Conservation (phyloP, 30 jellyfish, hydroid and myxozoan species). For the Rhopilema esculentum region DNA sequence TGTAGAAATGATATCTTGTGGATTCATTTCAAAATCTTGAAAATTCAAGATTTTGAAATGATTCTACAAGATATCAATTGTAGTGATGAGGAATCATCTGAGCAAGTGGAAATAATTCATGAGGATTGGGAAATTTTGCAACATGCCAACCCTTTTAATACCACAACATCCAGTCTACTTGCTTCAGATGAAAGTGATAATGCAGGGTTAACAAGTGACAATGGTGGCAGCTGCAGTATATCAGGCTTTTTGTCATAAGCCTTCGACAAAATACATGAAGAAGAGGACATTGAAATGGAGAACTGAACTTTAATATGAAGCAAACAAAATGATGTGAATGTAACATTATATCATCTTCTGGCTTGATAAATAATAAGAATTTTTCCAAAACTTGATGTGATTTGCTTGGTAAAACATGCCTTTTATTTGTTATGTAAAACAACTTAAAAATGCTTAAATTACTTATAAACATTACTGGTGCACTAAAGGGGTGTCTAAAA, state of each 20-base stretch:
- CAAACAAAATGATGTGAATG: background rate
- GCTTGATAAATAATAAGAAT: no score
- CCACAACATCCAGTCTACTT: constrained; percentile 33
- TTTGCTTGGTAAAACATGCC: background rate
- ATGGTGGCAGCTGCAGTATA: constrained; percentile 11
- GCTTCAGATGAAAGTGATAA: constrained; percentile 19
- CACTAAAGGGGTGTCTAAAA: background rate
- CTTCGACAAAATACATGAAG: constrained; percentile 3
- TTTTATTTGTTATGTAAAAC: background rate
- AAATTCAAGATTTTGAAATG: constrained; percentile 32
- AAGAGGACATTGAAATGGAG: constrained; percentile 17
- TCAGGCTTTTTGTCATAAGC: constrained; percentile 18
- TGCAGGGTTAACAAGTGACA: constrained; percentile 12
- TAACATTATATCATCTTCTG: no score
- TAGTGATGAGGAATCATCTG: constrained; percentile 18
- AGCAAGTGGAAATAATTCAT: constrained; percentile 11
- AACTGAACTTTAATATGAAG: constrained; percentile 1
- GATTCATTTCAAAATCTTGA: no score
- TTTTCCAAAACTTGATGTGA: no score
- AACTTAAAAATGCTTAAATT: background rate
- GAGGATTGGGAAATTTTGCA: constrained; percentile 32
- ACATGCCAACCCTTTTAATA: constrained; percentile 17
- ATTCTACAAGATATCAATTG: constrained; percentile 1
- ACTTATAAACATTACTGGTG: background rate
- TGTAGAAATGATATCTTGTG: no score